Percentiles rank a stretch among this genome's conserved stretches.
These are phyloP conservation scores for Sphaerodactylus townsendi DNA, from an alignment of 2,113 vertebrate species.

Conservation along the genomic window DNA sequence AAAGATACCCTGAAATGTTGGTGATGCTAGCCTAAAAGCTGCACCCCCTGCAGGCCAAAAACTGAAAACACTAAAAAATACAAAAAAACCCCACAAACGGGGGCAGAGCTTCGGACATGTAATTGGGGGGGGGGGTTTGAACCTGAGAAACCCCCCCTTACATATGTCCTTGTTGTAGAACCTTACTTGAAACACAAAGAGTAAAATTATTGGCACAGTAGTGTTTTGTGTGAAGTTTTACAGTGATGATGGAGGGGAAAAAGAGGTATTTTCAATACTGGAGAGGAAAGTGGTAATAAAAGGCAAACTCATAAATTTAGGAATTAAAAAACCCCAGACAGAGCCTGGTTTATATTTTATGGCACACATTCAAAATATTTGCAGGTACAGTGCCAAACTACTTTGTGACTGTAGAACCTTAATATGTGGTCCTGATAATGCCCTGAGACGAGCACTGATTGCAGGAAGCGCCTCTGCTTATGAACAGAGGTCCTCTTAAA, in stretches of 20 bases:
- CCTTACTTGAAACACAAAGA: background rate
- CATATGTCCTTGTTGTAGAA: no score
- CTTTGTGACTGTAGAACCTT: fast-evolving
- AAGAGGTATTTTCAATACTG: background rate
- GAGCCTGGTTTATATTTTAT: background rate
- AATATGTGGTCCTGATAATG: background rate
- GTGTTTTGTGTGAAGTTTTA: background rate
- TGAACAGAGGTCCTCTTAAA: no score
- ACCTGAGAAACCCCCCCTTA: no score
- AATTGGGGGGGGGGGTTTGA: no score
- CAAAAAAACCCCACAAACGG: no score
- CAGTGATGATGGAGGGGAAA: background rate
- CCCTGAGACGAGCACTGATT: background rate
- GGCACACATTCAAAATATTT: background rate
- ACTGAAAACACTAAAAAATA: no score
- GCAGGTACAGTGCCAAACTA: background rate
- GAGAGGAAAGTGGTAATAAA: background rate
- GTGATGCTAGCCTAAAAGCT: no score
- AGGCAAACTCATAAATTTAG: background rate
- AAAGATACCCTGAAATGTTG: no score
- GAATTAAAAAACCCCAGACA: slow-evolving; percentile 13
- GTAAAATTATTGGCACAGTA: background rate
- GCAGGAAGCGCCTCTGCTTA: background rate
- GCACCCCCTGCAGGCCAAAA: no score
- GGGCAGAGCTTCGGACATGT: no score